These are phyloP conservation scores for Lepisosteus osseus DNA, from an alignment of 2,113 vertebrate genomes.

Conservation along the genomic window DNA sequence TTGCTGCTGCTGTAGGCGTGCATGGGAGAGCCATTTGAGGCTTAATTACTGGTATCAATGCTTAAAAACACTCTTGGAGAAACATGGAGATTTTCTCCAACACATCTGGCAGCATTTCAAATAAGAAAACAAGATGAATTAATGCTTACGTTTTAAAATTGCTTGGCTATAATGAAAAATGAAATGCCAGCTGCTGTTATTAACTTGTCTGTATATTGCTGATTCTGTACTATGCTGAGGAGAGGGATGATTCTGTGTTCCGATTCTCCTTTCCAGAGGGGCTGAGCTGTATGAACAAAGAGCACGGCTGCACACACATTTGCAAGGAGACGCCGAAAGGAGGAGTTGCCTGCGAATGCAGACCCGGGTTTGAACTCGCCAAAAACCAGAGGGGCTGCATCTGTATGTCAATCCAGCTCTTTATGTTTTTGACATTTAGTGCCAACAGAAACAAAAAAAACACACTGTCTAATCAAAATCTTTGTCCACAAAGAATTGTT, in stretches of 20 bases:
- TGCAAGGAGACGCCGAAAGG: constrained; percentile 91
- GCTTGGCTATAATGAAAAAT: no score
- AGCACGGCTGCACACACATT: constrained; percentile 93
- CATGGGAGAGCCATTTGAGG: no score
- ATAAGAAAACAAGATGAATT: no score
- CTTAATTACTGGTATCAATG: no score
- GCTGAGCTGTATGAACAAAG: constrained; percentile 97
- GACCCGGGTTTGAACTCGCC: constrained; percentile 92
- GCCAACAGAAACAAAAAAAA: constrained; percentile 1
- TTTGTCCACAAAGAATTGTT: constrained; percentile 9
- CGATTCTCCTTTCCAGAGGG: constrained; percentile 76
- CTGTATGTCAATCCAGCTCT: constrained; percentile 66
- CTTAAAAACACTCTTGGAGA: no score
- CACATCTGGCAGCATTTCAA: no score
- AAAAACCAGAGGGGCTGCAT: constrained; percentile 90
- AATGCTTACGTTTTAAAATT: no score
- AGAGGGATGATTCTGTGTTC: not conserved
- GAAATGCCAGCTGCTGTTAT: no score
- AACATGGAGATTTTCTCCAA: no score
- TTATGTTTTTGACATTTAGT: not conserved
- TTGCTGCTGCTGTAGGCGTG: no score
- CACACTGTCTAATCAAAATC: not conserved
- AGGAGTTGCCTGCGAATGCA: constrained; percentile 88
- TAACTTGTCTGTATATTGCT: no score
- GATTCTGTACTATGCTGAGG: no score